Percentiles rank a stretch among this genome's conserved stretches.
Conservation (phyloP, 2,888 invertebrate species). For the Ecdyonurus torrentis region DNA sequence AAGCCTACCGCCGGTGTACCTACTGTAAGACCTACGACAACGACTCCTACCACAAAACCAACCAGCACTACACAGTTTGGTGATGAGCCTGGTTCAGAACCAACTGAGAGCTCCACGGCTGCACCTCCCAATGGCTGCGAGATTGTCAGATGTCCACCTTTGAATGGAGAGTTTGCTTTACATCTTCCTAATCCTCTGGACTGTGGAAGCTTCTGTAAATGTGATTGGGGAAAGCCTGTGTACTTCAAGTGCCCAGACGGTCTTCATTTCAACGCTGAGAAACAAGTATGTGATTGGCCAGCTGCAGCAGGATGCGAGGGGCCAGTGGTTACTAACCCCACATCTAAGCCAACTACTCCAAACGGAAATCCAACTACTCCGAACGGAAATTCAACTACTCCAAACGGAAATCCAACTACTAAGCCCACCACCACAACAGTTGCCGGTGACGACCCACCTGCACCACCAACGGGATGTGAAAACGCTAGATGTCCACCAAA, state of each 20-base stretch:
- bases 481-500: slow-evolving; percentile 2
- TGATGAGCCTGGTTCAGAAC: no score
- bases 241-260: slow-evolving; percentile 5
- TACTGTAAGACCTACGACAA: no score
- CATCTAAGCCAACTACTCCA: not conserved
- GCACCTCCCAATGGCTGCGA: not conserved
- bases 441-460: no score
- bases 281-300: slow-evolving; percentile 9
- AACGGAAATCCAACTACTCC: not conserved
- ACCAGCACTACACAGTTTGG: no score
- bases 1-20: no score
- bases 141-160: not conserved
- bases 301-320: slow-evolving; percentile 1
- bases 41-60: no score
- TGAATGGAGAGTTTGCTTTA: not conserved
- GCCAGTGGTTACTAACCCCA: not conserved
- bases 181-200: slow-evolving; percentile 5
- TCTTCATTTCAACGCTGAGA: slow-evolving; percentile 10
- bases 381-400: not conserved
- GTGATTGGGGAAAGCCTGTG: slow-evolving; percentile 7
- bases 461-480: not conserved
- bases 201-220: slow-evolving; percentile 8
- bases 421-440: not conserved
- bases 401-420: not conserved
- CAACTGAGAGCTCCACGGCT: no score